Evolutionary conservation across 2,113 vertebrate species (phyloP).

Genomic region (Brachyhypopomus occidentalis): DNA sequence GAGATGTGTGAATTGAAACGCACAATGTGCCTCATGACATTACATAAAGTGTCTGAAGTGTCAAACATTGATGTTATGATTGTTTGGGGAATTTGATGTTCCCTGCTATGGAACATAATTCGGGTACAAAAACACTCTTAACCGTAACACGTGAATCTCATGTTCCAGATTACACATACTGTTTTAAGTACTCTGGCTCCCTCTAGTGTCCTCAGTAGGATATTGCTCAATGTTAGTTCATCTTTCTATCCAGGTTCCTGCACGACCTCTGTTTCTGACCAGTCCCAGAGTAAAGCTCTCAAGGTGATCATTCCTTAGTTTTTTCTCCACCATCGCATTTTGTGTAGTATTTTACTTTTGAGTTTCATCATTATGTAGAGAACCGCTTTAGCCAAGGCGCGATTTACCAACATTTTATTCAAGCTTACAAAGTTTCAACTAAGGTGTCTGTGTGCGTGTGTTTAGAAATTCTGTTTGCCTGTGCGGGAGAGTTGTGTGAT

Average conservation of each 20-base stretch:
- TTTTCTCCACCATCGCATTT: background rate
- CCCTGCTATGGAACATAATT: too few species aligned
- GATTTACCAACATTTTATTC: background rate
- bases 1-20: background rate
- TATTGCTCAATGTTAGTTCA: background rate
- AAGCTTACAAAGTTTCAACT: background rate
- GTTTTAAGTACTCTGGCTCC: conserved; percentile 32
- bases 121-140: too few species aligned
- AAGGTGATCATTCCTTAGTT: conserved; percentile 58
- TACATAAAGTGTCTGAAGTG: too few species aligned
- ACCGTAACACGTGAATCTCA: too few species aligned
- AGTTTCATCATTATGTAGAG: too few species aligned
- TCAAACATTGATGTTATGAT: too few species aligned
- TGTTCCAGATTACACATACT: background rate
- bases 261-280: conserved; percentile 49
- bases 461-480: conserved; percentile 85
- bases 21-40: too few species aligned
- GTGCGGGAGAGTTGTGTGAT: conserved; percentile 84
- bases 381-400: too few species aligned
- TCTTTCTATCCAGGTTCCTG: conserved; percentile 50
- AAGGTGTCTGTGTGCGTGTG: background rate
- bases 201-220: conserved; percentile 46
- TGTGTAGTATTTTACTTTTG: too few species aligned
- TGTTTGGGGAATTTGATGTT: too few species aligned
- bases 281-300: conserved; percentile 61